Evolutionary conservation across 2,888 invertebrate species (phyloP).

Genomic region (Nysson spinosus): DNA sequence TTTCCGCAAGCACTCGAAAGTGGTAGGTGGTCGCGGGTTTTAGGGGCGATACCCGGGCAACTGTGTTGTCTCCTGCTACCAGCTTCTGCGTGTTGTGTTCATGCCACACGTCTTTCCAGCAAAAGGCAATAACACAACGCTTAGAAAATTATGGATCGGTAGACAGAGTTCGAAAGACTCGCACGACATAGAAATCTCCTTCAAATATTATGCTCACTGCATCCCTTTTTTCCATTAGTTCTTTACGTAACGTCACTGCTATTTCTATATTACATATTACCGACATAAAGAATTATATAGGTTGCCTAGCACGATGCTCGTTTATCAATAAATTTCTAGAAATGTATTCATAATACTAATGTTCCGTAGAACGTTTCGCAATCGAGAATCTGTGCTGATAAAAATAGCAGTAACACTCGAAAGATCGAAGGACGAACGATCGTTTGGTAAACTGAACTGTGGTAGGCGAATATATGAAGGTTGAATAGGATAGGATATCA

Average conservation of each 20-base stretch:
- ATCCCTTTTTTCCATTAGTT: no score
- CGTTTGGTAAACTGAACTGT: not conserved
- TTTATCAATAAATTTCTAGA: no score
- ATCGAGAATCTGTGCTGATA: not conserved
- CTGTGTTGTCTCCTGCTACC: conserved; percentile 79
- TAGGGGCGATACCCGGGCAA: conserved; percentile 79
- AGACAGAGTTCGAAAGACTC: conserved; percentile 7
- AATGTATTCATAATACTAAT: no score
- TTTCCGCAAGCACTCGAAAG: conserved; percentile 81
- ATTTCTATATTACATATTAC: no score
- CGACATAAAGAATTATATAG: no score
- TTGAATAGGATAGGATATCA: not conserved
- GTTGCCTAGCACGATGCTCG: no score
- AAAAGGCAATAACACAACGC: conserved; percentile 62
- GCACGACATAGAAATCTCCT: conserved; percentile 3
- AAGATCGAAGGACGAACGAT: not conserved
- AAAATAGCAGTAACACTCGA: not conserved
- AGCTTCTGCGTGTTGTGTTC: conserved; percentile 80
- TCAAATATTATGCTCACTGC: no score
- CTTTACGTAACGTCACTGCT: no score
- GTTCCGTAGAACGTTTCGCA: not conserved
- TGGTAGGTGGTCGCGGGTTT: conserved; percentile 82
- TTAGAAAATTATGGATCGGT: conserved; percentile 48
- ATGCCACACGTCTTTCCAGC: conserved; percentile 80
- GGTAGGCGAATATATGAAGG: not conserved